Conservation (phyloP, 2,113 vertebrate species). For the Ibidorhyncha struthersii region DNA sequence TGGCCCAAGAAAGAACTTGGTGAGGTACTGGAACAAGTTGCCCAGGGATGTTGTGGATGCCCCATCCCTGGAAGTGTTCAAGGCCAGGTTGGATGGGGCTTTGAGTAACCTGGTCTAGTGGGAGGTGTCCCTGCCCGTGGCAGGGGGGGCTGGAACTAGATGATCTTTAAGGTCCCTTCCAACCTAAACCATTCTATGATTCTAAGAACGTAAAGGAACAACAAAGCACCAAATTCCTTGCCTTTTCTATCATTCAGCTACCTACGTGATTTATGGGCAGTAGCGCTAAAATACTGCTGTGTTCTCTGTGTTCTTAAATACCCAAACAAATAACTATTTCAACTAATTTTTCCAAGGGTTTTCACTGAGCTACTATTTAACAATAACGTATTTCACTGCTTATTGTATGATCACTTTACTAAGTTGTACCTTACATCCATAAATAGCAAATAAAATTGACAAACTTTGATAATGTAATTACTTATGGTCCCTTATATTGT, state of each 20-base stretch:
- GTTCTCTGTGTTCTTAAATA: background rate
- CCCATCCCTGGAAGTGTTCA: no score
- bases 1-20: background rate
- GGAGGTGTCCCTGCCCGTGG: no score
- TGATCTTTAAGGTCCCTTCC: no score
- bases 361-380: background rate
- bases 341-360: background rate
- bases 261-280: background rate
- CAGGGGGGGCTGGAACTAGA: no score
- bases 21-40: no score
- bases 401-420: background rate
- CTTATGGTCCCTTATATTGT: background rate
- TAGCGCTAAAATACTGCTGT: background rate
- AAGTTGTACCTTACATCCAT: background rate
- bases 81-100: no score
- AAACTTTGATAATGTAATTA: background rate
- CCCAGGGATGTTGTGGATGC: no score
- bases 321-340: background rate
- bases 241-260: background rate
- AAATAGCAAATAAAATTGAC: background rate
- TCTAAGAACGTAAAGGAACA: background rate
- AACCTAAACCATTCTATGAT: no score
- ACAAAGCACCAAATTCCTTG: background rate
- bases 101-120: no score
- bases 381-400: background rate